A percentile compares a stretch with the other conserved stretches of the same genome.
Conservation (phyloP, 2,113 vertebrate species). For the Sturnus vulgaris region DNA sequence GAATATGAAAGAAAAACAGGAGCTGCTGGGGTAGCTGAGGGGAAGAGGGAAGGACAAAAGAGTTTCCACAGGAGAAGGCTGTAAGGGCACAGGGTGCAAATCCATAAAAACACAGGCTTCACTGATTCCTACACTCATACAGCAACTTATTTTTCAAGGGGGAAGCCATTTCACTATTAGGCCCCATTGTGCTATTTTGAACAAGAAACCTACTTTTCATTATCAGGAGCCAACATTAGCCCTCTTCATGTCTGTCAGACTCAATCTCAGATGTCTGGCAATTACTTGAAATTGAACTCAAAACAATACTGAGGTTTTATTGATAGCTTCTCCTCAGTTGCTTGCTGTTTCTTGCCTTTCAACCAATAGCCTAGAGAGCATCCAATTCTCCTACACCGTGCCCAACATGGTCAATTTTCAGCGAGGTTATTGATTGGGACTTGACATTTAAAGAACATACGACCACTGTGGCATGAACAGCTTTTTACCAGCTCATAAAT, state of each 20-base stretch:
- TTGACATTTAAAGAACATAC: constrained; percentile 31
- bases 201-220: constrained; percentile 27
- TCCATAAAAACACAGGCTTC: neutral
- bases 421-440: neutral
- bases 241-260: constrained; percentile 27
- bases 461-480: constrained; percentile 7
- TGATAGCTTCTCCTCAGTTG: constrained; percentile 30
- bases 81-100: neutral
- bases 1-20: neutral
- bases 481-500: constrained; percentile 46
- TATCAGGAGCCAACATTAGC: neutral
- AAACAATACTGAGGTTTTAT: constrained; percentile 41
- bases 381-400: neutral
- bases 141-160: neutral
- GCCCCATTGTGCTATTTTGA: constrained; percentile 13
- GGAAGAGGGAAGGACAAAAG: neutral
- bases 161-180: constrained; percentile 7
- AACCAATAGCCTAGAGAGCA: neutral
- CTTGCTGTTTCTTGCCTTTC: constrained; percentile 24
- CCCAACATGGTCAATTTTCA: constrained; percentile 23
- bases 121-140: neutral
- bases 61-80: neutral
- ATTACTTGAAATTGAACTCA: constrained; percentile 47
- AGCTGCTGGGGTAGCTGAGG: neutral
- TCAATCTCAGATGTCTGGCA: constrained; percentile 20